phyloP scores from a whole-genome alignment of 2,888 invertebrate species.

The Antitype chi region DNA sequence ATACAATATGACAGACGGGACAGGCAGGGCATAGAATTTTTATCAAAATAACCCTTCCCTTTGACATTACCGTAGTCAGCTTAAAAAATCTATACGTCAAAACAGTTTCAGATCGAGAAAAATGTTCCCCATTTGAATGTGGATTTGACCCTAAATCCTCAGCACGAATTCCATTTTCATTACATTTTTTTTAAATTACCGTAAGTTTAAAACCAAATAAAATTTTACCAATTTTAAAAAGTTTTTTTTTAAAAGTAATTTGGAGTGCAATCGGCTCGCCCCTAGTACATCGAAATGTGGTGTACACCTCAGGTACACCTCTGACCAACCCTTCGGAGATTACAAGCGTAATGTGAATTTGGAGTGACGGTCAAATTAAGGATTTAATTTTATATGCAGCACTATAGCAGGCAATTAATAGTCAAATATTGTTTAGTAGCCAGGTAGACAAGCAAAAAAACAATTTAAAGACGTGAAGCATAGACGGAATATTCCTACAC shows the following conservation, averaged over 20 bases:
- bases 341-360: neutral
- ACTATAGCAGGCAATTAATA: neutral
- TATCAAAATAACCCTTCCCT: neutral
- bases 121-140: conserved; percentile 91
- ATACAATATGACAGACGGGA: neutral
- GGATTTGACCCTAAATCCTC: conserved; percentile 84
- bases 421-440: neutral
- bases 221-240: no score
- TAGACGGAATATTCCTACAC: neutral
- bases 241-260: no score
- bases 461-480: neutral
- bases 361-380: neutral
- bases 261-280: neutral
- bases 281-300: neutral
- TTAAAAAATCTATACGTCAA: neutral
- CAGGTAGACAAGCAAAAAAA: neutral
- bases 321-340: neutral
- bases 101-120: conserved; percentile 90
- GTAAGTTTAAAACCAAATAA: no score
- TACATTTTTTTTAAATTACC: conserved; percentile 91
- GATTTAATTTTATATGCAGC: neutral
- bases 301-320: no score
- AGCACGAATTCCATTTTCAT: conserved; percentile 82
- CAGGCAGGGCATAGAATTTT: neutral
- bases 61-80: neutral